phyloP scores from a whole-genome alignment of 2,797 vertebrate genomes.

The Acipenser transmontanus region DNA sequence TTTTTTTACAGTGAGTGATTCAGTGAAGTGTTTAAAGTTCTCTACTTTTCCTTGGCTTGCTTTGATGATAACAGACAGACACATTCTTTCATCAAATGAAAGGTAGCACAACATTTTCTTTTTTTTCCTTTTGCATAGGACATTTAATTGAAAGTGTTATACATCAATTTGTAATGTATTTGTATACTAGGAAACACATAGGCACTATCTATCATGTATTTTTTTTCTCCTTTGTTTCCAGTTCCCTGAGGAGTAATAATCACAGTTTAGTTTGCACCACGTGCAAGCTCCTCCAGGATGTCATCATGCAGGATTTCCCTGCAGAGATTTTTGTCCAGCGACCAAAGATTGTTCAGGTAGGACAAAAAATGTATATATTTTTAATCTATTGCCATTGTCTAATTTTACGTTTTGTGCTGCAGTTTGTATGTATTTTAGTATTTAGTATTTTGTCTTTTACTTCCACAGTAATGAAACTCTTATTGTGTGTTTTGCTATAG shows the following conservation, averaged over 20 bases:
- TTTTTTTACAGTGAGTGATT: constrained; percentile 52
- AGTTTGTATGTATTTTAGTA: not conserved
- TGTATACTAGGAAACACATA: not conserved
- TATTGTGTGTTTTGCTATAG: constrained; percentile 47
- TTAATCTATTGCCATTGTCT: constrained; percentile 35
- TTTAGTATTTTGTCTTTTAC: constrained; percentile 27
- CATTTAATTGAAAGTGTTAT: not conserved
- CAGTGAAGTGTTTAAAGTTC: constrained; percentile 82
- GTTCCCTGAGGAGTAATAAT: constrained; percentile 81
- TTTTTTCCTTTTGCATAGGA: not conserved
- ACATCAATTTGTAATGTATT: constrained; percentile 2
- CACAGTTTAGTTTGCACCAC: constrained; percentile 78
- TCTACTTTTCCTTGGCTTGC: constrained; percentile 89
- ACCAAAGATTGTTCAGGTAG: constrained; percentile 85
- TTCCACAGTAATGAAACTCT: constrained; percentile 18
- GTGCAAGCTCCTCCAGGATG: constrained; percentile 86
- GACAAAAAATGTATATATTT: constrained; percentile 10
- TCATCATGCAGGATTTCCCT: constrained; percentile 97
- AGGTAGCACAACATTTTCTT: constrained; percentile 56
- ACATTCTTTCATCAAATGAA: constrained; percentile 90
- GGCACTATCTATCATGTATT: not conserved
- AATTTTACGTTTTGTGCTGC: constrained; percentile 22
- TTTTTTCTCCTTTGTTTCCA: constrained; percentile 36
- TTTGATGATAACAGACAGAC: constrained; percentile 85
- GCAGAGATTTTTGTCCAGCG: constrained; percentile 94